Evolutionary conservation across 2,888 invertebrate species (phyloP).

Genomic region (Shargacucullia verbasci): DNA sequence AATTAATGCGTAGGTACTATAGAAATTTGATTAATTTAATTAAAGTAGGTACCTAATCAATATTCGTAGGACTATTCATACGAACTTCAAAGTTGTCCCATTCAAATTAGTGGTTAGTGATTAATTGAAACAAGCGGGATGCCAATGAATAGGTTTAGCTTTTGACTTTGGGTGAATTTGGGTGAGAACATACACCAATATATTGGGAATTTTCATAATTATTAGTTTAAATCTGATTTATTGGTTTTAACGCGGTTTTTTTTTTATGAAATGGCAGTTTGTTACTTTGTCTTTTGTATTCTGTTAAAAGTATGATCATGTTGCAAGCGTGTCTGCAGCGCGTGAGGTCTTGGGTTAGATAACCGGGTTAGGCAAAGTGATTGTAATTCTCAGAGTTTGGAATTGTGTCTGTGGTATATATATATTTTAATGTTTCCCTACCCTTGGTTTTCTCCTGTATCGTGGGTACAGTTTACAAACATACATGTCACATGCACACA

Average conservation of each 20-base stretch:
- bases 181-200: slow-evolving; percentile 24
- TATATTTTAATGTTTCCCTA: too few relatives aligned
- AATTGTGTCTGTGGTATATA: too few relatives aligned
- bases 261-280: slow-evolving; percentile 5
- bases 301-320: background rate
- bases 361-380: too few relatives aligned
- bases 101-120: slow-evolving; percentile 67
- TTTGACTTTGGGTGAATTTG: slow-evolving; percentile 38
- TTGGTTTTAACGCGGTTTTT: slow-evolving; percentile 5
- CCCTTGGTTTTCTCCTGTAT: too few relatives aligned
- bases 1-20: background rate
- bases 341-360: too few relatives aligned
- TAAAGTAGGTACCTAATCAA: slow-evolving; percentile 37
- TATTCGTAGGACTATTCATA: slow-evolving; percentile 57
- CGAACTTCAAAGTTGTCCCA: slow-evolving; percentile 62
- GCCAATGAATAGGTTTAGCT: slow-evolving; percentile 47
- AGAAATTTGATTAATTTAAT: slow-evolving; percentile 43
- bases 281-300: background rate
- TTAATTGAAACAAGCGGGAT: slow-evolving; percentile 68
- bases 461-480: too few relatives aligned
- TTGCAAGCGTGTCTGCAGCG: too few relatives aligned
- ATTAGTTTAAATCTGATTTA: slow-evolving; percentile 48
- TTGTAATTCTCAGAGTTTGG: too few relatives aligned
- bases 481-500: too few relatives aligned
- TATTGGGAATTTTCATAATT: slow-evolving; percentile 37